phyloP scores from a whole-genome alignment of 2,888 invertebrate genomes.

The Tiliacea citrago region DNA sequence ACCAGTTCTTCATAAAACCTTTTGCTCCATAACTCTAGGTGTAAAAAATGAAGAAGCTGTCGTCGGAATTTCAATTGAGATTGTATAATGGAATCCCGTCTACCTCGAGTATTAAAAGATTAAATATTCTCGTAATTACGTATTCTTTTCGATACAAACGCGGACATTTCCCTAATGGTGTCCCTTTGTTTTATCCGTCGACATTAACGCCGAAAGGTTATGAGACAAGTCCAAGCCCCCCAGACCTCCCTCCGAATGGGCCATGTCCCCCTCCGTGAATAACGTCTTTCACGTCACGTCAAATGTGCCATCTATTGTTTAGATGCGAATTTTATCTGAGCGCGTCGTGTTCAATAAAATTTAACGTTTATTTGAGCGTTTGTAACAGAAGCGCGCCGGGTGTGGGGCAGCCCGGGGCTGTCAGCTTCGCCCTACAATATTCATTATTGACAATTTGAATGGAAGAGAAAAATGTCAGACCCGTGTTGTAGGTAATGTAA shows the following conservation, averaged over 20 bases:
- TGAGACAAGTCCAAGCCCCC: slow-evolving; percentile 45
- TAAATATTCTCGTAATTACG: slow-evolving; percentile 60
- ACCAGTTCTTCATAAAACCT: slow-evolving; percentile 17
- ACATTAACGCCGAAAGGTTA: slow-evolving; percentile 63
- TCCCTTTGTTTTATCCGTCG: slow-evolving; percentile 58
- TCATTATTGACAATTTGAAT: slow-evolving; percentile 85
- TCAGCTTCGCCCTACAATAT: slow-evolving; percentile 73
- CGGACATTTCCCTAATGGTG: slow-evolving; percentile 55
- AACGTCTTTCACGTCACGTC: slow-evolving; percentile 67
- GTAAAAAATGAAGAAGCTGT: slow-evolving; percentile 26
- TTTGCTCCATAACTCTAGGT: slow-evolving; percentile 47
- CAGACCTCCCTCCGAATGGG: slow-evolving; percentile 9
- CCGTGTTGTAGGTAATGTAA: slow-evolving; percentile 81
- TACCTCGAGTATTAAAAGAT: slow-evolving; percentile 53
- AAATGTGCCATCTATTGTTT: slow-evolving; percentile 68
- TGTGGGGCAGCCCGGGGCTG: slow-evolving; percentile 59
- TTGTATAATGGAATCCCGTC: slow-evolving; percentile 48
- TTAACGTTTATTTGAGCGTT: slow-evolving; percentile 66
- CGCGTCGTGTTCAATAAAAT: slow-evolving; percentile 69
- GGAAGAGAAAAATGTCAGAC: slow-evolving; percentile 84
- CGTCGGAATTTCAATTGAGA: slow-evolving; percentile 58
- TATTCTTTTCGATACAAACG: slow-evolving; percentile 64
- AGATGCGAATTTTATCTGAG: slow-evolving; percentile 68
- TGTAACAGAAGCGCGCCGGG: slow-evolving; percentile 54
- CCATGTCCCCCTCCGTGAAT: slow-evolving; percentile 36